phyloP scores from a whole-genome alignment of 2,797 vertebrate genomes.

The Halcyon chelicuti region DNA sequence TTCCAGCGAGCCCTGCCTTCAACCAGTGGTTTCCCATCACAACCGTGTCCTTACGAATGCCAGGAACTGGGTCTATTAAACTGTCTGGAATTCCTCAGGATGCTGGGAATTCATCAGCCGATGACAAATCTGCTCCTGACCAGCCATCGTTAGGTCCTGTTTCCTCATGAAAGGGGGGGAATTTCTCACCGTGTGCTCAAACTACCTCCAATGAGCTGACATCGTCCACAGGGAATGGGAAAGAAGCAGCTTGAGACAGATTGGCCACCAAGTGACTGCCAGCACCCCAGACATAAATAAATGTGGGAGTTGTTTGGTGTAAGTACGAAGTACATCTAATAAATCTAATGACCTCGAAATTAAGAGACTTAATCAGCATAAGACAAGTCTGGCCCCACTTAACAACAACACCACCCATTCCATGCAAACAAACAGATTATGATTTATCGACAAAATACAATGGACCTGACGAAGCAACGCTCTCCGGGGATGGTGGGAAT shows the following conservation, averaged over 20 bases:
- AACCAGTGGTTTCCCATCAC: not conserved
- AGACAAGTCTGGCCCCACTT: not conserved
- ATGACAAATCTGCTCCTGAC: not conserved
- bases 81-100: not conserved
- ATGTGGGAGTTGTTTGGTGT: accelerated
- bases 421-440: not conserved
- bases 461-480: accelerated
- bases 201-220: not conserved
- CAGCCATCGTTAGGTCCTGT: not conserved
- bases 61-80: not conserved
- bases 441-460: not conserved
- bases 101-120: not conserved
- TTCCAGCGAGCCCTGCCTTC: not conserved
- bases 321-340: not conserved
- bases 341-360: not conserved
- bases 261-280: accelerated
- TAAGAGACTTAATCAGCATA: not conserved
- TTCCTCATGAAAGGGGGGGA: not conserved
- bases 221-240: accelerated
- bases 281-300: not conserved
- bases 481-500: not conserved
- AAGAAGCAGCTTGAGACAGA: not conserved
- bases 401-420: not conserved
- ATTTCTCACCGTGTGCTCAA: not conserved
- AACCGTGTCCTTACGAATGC: accelerated